Evolutionary conservation across 2,113 vertebrate species (phyloP).

Genomic region (Labrus mixtus): DNA sequence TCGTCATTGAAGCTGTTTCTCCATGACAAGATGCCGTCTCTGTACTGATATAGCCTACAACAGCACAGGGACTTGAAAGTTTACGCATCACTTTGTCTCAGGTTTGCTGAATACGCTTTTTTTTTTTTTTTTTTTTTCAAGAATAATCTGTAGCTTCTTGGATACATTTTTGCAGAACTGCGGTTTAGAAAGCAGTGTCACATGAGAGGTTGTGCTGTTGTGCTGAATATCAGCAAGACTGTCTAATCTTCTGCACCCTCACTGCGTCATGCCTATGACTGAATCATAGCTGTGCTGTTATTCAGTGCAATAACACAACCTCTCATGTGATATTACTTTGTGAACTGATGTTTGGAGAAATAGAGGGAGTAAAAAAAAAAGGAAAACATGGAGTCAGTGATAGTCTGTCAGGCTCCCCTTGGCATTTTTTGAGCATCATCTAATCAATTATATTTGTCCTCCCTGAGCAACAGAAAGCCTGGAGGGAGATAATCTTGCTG

Average conservation of each 20-base stretch:
- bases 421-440: conserved; percentile 65
- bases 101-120: neutral
- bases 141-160: too few species aligned
- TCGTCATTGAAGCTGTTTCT: conserved; percentile 6
- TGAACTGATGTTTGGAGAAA: conserved; percentile 4
- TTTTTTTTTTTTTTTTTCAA: too few species aligned
- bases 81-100: too few species aligned
- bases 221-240: too few species aligned
- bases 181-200: too few species aligned
- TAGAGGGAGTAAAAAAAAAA: conserved; percentile 7
- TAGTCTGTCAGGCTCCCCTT: conserved; percentile 25
- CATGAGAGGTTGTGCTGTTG: too few species aligned
- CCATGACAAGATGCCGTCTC: neutral
- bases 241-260: too few species aligned
- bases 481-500: conserved; percentile 51
- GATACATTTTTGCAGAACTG: too few species aligned
- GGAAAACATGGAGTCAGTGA: conserved; percentile 8
- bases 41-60: conserved; percentile 1
- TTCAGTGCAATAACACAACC: neutral
- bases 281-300: neutral
- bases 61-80: conserved; percentile 12
- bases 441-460: conserved; percentile 62
- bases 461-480: conserved; percentile 40
- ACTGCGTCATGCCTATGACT: neutral
- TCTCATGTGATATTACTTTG: neutral